phyloP scores from a whole-genome alignment of 2,888 invertebrate genomes.

The Phengaris alcon region DNA sequence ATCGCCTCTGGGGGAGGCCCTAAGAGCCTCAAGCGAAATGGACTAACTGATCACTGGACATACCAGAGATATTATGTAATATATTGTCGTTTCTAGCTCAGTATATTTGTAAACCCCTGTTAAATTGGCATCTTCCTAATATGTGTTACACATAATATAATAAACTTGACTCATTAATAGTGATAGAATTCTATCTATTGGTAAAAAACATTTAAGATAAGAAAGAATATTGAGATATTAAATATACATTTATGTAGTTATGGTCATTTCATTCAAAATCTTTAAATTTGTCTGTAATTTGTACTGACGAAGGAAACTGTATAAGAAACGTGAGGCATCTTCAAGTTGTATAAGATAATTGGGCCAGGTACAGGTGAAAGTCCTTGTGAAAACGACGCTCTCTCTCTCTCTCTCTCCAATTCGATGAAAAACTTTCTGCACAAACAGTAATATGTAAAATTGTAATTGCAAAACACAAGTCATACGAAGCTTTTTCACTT shows the following conservation, averaged over 20 bases:
- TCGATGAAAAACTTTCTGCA: neutral
- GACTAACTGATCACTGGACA: neutral
- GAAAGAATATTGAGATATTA: no score
- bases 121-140: neutral
- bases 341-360: no score
- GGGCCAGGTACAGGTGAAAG: no score
- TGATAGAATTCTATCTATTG: no score
- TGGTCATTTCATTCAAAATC: no score
- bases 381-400: no score
- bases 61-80: neutral
- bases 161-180: neutral
- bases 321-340: no score
- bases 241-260: no score
- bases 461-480: conserved; percentile 31
- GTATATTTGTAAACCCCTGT: neutral
- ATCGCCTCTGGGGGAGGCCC: neutral
- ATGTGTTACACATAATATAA: neutral
- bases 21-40: neutral
- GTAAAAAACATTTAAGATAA: no score
- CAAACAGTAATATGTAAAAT: conserved; percentile 1
- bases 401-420: neutral
- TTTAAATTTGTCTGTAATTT: no score
- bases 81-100: neutral
- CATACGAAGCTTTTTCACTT: conserved; percentile 48
- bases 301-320: no score